These are phyloP conservation scores for Paramuricea clavata DNA, from an alignment of 92 coral and sea anemone genomes.

Conservation along the genomic window DNA sequence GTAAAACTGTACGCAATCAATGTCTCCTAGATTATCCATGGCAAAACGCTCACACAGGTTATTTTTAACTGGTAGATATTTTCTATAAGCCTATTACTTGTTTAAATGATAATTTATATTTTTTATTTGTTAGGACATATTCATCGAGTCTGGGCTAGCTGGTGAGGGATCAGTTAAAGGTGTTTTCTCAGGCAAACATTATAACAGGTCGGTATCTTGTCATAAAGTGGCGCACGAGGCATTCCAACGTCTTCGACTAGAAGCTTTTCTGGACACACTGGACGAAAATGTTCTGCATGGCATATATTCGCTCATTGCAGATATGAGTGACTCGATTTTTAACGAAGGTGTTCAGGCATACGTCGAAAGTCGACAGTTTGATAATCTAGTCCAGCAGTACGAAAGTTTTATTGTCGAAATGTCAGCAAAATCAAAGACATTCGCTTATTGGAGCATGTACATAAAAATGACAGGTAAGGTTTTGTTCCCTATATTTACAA, in stretches of 20 bases:
- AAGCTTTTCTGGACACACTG: conserved; percentile 21
- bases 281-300: neutral
- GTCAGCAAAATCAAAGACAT: conserved; percentile 11
- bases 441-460: conserved; percentile 44
- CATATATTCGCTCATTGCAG: neutral
- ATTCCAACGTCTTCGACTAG: conserved; percentile 1
- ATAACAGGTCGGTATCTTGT: conserved; percentile 11
- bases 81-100: no score
- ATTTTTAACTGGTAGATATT: no score
- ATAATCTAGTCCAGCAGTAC: conserved; percentile 43
- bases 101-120: no score
- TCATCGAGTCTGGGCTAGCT: conserved; percentile 18
- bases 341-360: neutral
- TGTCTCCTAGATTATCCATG: no score
- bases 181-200: conserved; percentile 20
- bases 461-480: conserved; percentile 35
- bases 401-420: conserved; percentile 36
- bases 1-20: no score
- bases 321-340: conserved; percentile 1
- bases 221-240: conserved; percentile 10
- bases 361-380: conserved; percentile 29
- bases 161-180: conserved; percentile 27
- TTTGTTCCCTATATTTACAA: no score
- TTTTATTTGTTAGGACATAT: neutral
- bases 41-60: no score